phyloP scores from a whole-genome alignment of 2,113 vertebrate genomes.

The Mus spicilegus region DNA sequence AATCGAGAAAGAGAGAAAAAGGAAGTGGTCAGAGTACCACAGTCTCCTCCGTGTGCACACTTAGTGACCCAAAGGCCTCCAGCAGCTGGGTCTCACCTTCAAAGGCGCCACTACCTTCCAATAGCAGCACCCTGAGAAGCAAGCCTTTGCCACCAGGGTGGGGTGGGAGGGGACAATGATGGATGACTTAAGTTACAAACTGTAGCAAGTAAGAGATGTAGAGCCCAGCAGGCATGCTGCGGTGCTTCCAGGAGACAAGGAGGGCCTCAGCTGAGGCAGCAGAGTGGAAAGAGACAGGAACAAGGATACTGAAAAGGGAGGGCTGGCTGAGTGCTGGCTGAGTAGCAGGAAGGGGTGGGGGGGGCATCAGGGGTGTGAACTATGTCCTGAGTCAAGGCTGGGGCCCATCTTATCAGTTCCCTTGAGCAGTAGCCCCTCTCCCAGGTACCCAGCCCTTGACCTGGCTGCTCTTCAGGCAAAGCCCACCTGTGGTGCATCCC shows the following conservation, averaged over 20 bases:
- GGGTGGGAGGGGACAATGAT: fast-evolving
- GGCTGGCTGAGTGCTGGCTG: not conserved
- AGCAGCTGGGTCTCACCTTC: not conserved
- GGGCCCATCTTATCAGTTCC: not conserved
- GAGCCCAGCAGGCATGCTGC: fast-evolving
- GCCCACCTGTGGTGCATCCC: not conserved
- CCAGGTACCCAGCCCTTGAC: not conserved
- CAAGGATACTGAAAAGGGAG: not conserved
- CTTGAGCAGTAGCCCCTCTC: fast-evolving
- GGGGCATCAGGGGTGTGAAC: no score
- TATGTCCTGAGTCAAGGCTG: not conserved
- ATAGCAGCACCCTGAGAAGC: not conserved
- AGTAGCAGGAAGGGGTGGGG: no score
- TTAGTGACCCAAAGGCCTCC: not conserved
- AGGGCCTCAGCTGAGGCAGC: not conserved
- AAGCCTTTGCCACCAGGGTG: not conserved
- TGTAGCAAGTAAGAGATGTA: not conserved
- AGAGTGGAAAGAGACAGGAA: not conserved
- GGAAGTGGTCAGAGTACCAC: not conserved
- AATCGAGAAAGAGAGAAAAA: not conserved
- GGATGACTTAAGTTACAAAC: not conserved
- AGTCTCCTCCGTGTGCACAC: not conserved
- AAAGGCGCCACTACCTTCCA: not conserved
- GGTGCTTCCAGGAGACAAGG: not conserved
- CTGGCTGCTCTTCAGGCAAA: not conserved